Base-by-base conservation (phyloP, 2,888 invertebrate species). In the Crocallis elinguaria region DNA sequence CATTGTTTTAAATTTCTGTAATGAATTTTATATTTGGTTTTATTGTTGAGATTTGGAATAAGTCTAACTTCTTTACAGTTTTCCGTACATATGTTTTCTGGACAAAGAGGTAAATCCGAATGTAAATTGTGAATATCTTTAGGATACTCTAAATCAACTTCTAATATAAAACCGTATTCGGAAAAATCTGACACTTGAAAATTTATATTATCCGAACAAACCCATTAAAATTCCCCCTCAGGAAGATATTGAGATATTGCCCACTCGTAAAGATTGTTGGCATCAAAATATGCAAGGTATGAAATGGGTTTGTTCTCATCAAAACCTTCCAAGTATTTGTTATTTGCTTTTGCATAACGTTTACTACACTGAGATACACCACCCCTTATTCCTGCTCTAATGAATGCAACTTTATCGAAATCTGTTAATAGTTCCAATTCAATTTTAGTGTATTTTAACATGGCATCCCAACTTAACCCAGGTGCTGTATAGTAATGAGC, bases 91-190 rank as follows among this genome's bases (percentile, higher is more conserved):
- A 48, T 53, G 17, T 56, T 57, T 52, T 54, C 55, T 27, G 60
- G 56, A 33, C 55, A 54, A 35, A 62, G n/a, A n/a, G n/a, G n/a
- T n/a, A n/a, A n/a, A n/a, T n/a, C n/a, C n/a, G n/a, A n/a, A n/a
- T n/a, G n/a, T 3, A 25, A 8, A 51, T 57, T 49, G 25, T 65
- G 57, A 12, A 67, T 41, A 3, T 60, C 36, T n/a, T 48, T 11
- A 7, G 62, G 64, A 33, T 66, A 64, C 33, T 45, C 64, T 49
- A 60, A 42, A 42, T 60, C 60, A n/a, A 64, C 61, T 54, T 61
- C n/a, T n/a, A n/a, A n/a, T n/a, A n/a, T n/a, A n/a, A n/a, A n/a
- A n/a, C n/a, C n/a, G n/a, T n/a, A n/a, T n/a, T n/a, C n/a, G n/a
- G n/a, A n/a, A n/a, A n/a, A n/a, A n/a, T n/a, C 60, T n/a, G 49